A percentile compares a stretch with the other conserved stretches of the same genome.
Conservation (phyloP, 2,113 vertebrate genomes). For the Egretta garzetta region DNA sequence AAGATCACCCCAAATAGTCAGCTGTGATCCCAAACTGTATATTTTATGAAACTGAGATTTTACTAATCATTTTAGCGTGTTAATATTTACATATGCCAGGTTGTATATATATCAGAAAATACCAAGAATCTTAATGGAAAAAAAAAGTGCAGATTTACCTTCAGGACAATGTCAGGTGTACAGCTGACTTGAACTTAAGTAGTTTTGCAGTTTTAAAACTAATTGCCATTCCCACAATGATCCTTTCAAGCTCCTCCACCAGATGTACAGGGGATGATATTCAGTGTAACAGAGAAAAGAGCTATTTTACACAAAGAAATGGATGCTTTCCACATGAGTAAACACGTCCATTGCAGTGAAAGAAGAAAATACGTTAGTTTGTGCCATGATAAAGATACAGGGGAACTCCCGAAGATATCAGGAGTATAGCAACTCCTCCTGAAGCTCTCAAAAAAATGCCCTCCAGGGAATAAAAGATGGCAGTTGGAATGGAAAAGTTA, state of each 20-base stretch:
- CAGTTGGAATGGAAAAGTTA: background rate
- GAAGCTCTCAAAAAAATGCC: background rate
- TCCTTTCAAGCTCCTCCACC: background rate
- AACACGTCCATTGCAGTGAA: background rate
- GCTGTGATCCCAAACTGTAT: background rate
- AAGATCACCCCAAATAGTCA: background rate
- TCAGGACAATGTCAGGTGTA: background rate
- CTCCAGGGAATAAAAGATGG: background rate
- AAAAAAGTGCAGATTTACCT: background rate
- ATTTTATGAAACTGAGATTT: background rate
- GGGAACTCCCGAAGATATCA: background rate
- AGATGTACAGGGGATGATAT: background rate
- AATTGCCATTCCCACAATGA: background rate
- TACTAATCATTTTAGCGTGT: background rate
- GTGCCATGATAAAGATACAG: background rate
- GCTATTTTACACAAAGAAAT: background rate
- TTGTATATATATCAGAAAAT: accelerated
- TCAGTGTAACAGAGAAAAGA: background rate
- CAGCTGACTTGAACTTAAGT: background rate
- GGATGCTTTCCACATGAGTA: background rate
- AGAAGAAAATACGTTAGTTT: background rate
- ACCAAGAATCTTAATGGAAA: background rate
- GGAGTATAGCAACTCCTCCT: background rate
- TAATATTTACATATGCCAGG: background rate
- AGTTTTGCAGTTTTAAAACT: background rate